A percentile compares a stretch with the other conserved stretches of the same genome.
These are phyloP conservation scores for Caenorhabditis imperialis DNA, from an alignment of 2,888 invertebrate genomes.

Conservation along the genomic window DNA sequence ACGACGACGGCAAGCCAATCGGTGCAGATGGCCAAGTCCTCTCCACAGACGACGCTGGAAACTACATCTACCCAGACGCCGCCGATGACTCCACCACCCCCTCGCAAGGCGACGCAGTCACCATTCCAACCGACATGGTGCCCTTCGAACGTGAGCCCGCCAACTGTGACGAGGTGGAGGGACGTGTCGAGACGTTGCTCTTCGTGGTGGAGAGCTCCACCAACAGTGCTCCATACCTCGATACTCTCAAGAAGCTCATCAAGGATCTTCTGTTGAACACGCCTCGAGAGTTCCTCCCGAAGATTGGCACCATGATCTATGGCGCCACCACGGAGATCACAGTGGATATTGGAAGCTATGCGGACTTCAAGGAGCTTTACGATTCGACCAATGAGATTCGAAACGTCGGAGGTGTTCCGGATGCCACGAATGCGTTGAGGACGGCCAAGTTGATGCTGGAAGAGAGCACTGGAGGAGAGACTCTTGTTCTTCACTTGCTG, in stretches of 20 bases:
- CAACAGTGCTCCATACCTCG: constrained; percentile 48
- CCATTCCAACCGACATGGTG: constrained; percentile 44
- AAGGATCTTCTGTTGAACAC: constrained; percentile 34
- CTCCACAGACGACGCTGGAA: constrained; percentile 59
- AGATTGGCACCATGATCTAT: constrained; percentile 71
- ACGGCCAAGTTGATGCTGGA: constrained; percentile 62
- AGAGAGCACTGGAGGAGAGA: constrained; percentile 51
- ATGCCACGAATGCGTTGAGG: constrained; percentile 60
- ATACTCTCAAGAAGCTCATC: constrained; percentile 49
- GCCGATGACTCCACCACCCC: constrained; percentile 48
- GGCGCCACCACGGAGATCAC: constrained; percentile 72
- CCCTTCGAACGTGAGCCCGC: constrained; percentile 20
- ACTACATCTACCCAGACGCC: constrained; percentile 37
- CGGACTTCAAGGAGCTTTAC: constrained; percentile 61
- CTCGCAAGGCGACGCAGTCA: constrained; percentile 30
- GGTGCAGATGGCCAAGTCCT: constrained; percentile 46
- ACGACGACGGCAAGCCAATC: constrained; percentile 58
- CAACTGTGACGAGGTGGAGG: constrained; percentile 33
- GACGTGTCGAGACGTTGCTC: constrained; percentile 47
- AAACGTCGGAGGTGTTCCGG: constrained; percentile 65
- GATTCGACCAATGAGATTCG: constrained; percentile 69
- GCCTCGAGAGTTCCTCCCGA: constrained; percentile 36
- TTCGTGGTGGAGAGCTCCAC: constrained; percentile 59
- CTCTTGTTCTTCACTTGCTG: constrained; percentile 55
- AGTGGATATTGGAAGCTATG: constrained; percentile 68